Percentiles rank a stretch among this genome's conserved stretches.
These are phyloP conservation scores for Lanius ludovicianus DNA, from an alignment of 2,113 vertebrate genomes.

Conservation along the genomic window DNA sequence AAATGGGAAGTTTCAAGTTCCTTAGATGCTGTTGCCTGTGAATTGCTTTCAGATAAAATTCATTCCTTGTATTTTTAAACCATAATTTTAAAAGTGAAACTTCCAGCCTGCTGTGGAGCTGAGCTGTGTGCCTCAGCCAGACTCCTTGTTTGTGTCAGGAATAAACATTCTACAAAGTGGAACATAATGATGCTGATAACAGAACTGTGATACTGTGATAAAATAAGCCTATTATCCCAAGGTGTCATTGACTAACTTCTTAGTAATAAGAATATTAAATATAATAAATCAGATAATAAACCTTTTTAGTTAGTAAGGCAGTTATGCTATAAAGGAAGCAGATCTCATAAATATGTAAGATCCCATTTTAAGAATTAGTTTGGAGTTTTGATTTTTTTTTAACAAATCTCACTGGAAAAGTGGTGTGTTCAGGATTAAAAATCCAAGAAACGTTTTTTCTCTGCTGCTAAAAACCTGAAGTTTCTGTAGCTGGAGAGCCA, in stretches of 20 bases:
- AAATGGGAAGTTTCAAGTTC: neutral
- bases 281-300: neutral
- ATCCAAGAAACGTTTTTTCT: neutral
- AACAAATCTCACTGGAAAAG: neutral
- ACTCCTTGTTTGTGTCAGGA: neutral
- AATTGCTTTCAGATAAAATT: neutral
- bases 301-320: neutral
- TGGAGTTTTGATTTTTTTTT: neutral
- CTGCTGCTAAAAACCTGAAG: neutral
- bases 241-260: constrained; percentile 16
- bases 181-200: neutral
- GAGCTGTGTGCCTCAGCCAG: neutral
- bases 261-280: constrained; percentile 13
- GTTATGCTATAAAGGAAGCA: neutral
- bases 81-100: neutral
- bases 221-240: constrained; percentile 33
- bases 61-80: neutral
- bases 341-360: neutral
- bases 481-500: neutral
- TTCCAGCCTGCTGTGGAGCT: neutral
- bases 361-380: neutral
- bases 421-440: neutral
- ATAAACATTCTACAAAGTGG: neutral
- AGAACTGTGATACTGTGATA: neutral
- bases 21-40: neutral